These are phyloP conservation scores for Myotis daubentonii DNA, from an alignment of 2,797 vertebrate species.

Conservation along the genomic window DNA sequence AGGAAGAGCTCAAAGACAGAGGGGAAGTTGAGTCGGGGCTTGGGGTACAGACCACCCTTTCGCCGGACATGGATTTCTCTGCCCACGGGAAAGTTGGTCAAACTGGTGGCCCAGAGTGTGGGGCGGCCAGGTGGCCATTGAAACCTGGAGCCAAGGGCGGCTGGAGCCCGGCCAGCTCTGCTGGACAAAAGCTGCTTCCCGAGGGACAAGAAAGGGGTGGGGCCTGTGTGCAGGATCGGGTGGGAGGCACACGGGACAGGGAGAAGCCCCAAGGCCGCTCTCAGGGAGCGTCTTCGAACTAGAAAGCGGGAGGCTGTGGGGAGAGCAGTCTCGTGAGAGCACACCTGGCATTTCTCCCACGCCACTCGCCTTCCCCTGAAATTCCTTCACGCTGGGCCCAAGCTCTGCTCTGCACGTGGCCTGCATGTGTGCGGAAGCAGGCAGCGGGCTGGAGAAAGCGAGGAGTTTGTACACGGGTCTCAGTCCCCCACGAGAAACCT, in stretches of 20 bases:
- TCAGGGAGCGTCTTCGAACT: background rate
- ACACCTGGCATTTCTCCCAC: conserved; percentile 37
- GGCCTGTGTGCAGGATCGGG: background rate
- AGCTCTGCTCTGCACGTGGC: background rate
- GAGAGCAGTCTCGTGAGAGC: background rate
- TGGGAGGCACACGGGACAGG: background rate
- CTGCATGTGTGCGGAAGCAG: background rate
- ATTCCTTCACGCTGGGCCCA: background rate
- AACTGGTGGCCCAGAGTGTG: background rate
- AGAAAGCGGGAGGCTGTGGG: background rate
- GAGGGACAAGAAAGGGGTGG: background rate
- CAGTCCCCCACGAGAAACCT: background rate
- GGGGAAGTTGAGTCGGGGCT: conserved; percentile 10
- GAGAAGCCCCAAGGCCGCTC: background rate
- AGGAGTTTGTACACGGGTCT: background rate
- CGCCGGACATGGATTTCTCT: background rate
- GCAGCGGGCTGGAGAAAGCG: background rate
- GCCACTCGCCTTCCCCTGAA: rapidly evolving
- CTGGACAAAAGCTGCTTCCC: background rate
- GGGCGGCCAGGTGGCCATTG: background rate
- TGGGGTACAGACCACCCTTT: background rate
- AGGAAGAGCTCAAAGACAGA: background rate
- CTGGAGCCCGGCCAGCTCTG: background rate
- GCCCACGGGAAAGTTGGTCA: background rate
- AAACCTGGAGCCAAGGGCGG: background rate